These are phyloP conservation scores for Myotis pilosus DNA, from an alignment of 2,797 vertebrate species.

Conservation along the genomic window DNA sequence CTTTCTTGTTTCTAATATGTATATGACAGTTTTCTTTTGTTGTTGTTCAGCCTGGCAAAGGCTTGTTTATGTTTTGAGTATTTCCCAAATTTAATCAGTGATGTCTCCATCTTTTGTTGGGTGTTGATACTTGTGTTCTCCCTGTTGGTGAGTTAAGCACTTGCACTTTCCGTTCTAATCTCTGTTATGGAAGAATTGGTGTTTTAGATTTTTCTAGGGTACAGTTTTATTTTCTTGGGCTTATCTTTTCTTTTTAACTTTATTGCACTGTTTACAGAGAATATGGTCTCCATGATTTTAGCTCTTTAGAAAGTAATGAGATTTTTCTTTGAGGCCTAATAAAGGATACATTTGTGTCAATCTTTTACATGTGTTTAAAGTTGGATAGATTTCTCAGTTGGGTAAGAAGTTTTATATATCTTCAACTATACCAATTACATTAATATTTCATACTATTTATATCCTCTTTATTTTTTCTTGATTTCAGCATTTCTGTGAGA, in stretches of 20 bases:
- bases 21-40: background rate
- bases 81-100: background rate
- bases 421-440: background rate
- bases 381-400: background rate
- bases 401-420: background rate
- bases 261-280: background rate
- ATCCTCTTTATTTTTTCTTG: background rate
- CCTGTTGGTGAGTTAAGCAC: background rate
- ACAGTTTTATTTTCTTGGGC: background rate
- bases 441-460: background rate
- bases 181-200: background rate
- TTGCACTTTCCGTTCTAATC: background rate
- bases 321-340: background rate
- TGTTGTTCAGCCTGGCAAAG: background rate
- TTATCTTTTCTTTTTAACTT: background rate
- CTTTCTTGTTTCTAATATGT: background rate
- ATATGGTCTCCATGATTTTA: background rate
- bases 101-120: background rate
- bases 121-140: background rate
- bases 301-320: background rate
- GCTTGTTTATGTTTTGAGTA: background rate
- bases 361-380: background rate
- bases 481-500: background rate
- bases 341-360: background rate
- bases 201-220: background rate